A percentile compares a stretch with the other conserved stretches of the same genome.
phyloP scores from a whole-genome alignment of 2,113 vertebrate genomes.

The Etheostoma spectabile region DNA sequence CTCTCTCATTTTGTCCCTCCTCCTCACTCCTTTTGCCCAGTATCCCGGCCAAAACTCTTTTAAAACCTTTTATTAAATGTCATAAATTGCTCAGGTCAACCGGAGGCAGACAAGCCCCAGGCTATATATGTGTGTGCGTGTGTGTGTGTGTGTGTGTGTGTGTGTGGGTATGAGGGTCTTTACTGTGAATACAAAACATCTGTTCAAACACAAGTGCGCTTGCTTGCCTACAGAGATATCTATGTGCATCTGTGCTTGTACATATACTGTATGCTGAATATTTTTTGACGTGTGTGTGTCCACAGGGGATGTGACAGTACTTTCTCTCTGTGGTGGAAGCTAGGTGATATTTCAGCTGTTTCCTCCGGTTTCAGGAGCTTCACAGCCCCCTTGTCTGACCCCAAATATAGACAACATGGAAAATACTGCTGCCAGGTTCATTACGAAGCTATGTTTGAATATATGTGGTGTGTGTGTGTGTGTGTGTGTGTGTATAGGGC shows the following conservation, averaged over 20 bases:
- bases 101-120: slow-evolving; percentile 53
- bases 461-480: slow-evolving; percentile 13
- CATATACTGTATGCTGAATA: background rate
- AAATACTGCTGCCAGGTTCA: slow-evolving; percentile 31
- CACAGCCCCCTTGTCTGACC: slow-evolving; percentile 14
- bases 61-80: slow-evolving; percentile 80
- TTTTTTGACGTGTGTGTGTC: slow-evolving; percentile 24
- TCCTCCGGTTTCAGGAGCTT: slow-evolving; percentile 32
- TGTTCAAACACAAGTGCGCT: slow-evolving; percentile 38
- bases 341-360: slow-evolving; percentile 63
- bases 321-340: slow-evolving; percentile 31
- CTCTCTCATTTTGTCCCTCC: slow-evolving; percentile 32
- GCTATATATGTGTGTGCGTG: slow-evolving; percentile 18
- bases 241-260: slow-evolving; percentile 21
- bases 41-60: slow-evolving; percentile 62
- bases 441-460: slow-evolving; percentile 34
- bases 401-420: slow-evolving; percentile 30
- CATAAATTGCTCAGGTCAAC: slow-evolving; percentile 77
- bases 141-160: slow-evolving; percentile 7
- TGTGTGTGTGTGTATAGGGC: slow-evolving; percentile 4
- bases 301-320: slow-evolving; percentile 9
- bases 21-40: slow-evolving; percentile 38
- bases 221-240: slow-evolving; percentile 23
- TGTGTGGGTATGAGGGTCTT: slow-evolving; percentile 9
- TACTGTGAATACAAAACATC: slow-evolving; percentile 45